Percentiles rank a stretch among this genome's conserved stretches.
Conservation (phyloP, 2,888 invertebrate genomes). For the Eristalis intricaria region DNA sequence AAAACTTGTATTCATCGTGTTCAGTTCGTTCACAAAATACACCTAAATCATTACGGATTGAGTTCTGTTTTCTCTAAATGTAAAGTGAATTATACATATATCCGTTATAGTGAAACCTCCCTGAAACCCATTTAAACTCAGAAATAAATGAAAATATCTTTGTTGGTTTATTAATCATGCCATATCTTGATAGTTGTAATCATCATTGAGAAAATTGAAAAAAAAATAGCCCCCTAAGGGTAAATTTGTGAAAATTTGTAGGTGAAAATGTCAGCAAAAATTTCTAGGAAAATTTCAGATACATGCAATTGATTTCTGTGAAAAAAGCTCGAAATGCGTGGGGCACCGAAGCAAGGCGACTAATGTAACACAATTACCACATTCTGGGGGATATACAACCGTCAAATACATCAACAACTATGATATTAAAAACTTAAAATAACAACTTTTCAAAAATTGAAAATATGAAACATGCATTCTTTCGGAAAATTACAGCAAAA, state of each 20-base stretch:
- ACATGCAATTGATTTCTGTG: conserved; percentile 72
- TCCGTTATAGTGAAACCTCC: not conserved
- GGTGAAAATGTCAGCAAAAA: conserved; percentile 60
- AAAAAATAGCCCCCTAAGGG: not conserved
- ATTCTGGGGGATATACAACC: not conserved
- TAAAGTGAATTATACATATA: not conserved
- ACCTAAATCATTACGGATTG: not conserved
- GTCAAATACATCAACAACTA: conserved; percentile 27
- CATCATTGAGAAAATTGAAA: not conserved
- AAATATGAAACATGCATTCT: conserved; percentile 72
- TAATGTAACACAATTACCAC: not conserved
- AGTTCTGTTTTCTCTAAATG: not conserved
- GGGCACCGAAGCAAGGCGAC: conserved; percentile 19
- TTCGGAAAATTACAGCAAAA: conserved; percentile 71
- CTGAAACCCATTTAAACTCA: not conserved
- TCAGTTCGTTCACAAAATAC: conserved; percentile 20
- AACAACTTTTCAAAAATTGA: conserved; percentile 44
- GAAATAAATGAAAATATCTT: not conserved
- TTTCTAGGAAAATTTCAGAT: conserved; percentile 60
- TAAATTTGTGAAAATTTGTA: conserved; percentile 20
- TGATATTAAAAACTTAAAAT: conserved; percentile 44
- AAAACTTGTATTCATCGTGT: conserved; percentile 62
- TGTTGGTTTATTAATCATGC: not conserved
- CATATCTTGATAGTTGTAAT: not conserved
- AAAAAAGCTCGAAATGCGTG: conserved; percentile 67